Conservation (phyloP, 2,888 invertebrate genomes). For the Drosophila limbata region DNA sequence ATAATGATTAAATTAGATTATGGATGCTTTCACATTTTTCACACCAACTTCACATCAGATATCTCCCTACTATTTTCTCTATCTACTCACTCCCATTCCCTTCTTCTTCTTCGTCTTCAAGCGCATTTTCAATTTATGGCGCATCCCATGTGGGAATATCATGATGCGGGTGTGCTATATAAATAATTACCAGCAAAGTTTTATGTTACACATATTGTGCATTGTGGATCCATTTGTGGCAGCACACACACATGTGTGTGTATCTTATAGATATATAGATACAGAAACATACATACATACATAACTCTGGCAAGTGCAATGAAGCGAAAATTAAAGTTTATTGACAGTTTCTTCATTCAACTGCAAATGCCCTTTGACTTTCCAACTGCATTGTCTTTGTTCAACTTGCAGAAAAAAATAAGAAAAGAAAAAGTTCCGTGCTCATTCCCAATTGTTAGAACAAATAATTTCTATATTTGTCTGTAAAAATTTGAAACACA, state of each 20-base stretch:
- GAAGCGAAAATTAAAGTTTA: constrained; percentile 71
- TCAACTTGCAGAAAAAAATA: constrained; percentile 15
- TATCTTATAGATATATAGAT: constrained; percentile 24
- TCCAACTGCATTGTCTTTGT: constrained; percentile 49
- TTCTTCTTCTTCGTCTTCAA: background rate
- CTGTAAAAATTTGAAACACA: constrained; percentile 53
- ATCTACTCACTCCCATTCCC: constrained; percentile 2
- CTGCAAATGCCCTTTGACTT: constrained; percentile 63
- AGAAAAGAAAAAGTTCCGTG: background rate
- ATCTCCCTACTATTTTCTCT: constrained; percentile 21
- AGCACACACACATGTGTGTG: background rate
- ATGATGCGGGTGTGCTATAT: constrained; percentile 75
- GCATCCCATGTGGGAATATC: constrained; percentile 66
- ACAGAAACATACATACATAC: constrained; percentile 13
- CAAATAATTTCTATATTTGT: constrained; percentile 52
- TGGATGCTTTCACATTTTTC: constrained; percentile 76
- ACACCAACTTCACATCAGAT: constrained; percentile 61
- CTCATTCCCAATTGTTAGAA: background rate
- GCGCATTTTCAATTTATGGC: constrained; percentile 66
- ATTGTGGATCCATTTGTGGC: constrained; percentile 42
- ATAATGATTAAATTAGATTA: constrained; percentile 84
- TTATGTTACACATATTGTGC: constrained; percentile 60
- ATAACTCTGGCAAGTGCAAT: constrained; percentile 64
- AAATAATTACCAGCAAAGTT: constrained; percentile 79
- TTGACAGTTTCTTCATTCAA: constrained; percentile 71